These are phyloP conservation scores for Yponomeuta cagnagella DNA, from an alignment of 2,888 invertebrate genomes.

Conservation along the genomic window DNA sequence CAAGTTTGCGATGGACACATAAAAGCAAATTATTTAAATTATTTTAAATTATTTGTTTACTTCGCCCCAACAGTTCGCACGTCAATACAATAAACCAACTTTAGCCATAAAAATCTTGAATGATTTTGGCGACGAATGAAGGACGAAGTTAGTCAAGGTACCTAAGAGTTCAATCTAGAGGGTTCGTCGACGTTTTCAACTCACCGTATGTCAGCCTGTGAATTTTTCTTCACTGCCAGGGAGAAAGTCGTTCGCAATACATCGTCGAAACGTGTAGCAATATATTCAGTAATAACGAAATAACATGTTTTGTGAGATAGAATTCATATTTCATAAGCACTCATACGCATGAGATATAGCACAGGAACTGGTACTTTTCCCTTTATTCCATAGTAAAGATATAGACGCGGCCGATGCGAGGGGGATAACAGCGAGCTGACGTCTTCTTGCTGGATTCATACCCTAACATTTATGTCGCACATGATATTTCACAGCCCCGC, in stretches of 20 bases:
- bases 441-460: constrained; percentile 36
- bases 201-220: not conserved
- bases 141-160: not conserved
- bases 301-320: constrained; percentile 70
- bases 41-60: too few relatives aligned
- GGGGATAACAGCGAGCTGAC: constrained; percentile 42
- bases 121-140: not conserved
- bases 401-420: constrained; percentile 49
- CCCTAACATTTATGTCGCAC: constrained; percentile 53
- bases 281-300: constrained; percentile 69
- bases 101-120: not conserved
- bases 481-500: constrained; percentile 54
- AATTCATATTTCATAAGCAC: constrained; percentile 73
- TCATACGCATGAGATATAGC: constrained; percentile 66
- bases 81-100: not conserved
- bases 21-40: too few relatives aligned
- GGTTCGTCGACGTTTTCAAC: not conserved
- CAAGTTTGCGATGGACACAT: too few relatives aligned
- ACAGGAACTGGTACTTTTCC: constrained; percentile 53
- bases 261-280: constrained; percentile 56
- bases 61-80: not conserved
- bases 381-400: constrained; percentile 67
- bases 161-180: not conserved
- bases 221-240: not conserved
- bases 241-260: constrained; percentile 38